A percentile compares a stretch with the other conserved stretches of the same genome.
phyloP scores from a whole-genome alignment of 2,113 vertebrate genomes.

The Todiramphus chloris region DNA sequence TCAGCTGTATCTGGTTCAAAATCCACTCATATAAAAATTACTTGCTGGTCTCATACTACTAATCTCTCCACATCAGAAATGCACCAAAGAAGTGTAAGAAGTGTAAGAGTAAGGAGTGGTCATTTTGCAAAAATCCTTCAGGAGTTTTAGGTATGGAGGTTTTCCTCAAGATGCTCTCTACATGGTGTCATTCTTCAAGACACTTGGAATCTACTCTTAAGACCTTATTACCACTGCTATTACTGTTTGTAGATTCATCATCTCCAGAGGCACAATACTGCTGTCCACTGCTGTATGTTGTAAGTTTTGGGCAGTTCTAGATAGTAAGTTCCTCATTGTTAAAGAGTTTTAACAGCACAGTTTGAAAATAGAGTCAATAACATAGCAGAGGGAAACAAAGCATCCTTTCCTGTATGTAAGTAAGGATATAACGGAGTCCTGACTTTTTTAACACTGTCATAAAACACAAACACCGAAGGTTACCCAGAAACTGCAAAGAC shows the following conservation, averaged over 20 bases:
- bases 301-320: neutral
- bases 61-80: neutral
- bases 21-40: neutral
- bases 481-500: neutral
- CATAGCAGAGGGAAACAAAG: neutral
- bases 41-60: neutral
- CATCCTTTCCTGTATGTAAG: fast-evolving
- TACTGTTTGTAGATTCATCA: neutral
- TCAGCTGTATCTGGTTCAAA: neutral
- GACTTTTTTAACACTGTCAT: neutral
- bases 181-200: neutral
- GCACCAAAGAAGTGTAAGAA: neutral
- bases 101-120: fast-evolving
- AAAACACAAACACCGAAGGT: neutral
- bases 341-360: neutral
- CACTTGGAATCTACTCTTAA: neutral
- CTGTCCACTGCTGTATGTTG: neutral
- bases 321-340: neutral
- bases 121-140: neutral
- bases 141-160: neutral
- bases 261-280: neutral
- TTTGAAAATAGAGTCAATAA: neutral
- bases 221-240: neutral
- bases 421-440: neutral
- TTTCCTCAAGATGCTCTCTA: neutral